Percentiles rank a stretch among this genome's conserved stretches.
Conservation (phyloP, 1,140 invertebrate species). For the Polypedilum pembai region DNA sequence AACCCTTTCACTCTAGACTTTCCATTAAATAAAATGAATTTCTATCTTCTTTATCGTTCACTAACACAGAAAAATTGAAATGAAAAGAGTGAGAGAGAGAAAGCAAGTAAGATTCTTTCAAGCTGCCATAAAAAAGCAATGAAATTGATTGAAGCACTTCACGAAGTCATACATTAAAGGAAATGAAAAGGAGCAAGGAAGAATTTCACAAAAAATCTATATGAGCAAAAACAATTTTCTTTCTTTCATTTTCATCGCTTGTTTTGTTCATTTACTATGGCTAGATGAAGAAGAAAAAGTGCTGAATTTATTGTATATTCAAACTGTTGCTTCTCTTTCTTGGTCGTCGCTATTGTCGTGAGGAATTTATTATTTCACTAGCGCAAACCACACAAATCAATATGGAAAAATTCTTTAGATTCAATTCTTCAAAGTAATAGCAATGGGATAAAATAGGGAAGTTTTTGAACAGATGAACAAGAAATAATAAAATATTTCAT, state of each 20-base stretch:
- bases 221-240: too few relatives aligned
- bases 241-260: too few relatives aligned
- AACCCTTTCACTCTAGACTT: too few relatives aligned
- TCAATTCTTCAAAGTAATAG: neutral
- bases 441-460: too few relatives aligned
- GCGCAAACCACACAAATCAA: neutral
- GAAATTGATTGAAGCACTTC: constrained; percentile 17
- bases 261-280: too few relatives aligned
- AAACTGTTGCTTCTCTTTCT: neutral
- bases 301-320: neutral
- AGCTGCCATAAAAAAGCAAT: constrained; percentile 17
- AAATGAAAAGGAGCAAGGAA: neutral
- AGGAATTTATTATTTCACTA: neutral
- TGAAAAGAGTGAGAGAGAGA: neutral
- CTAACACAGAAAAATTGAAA: too few relatives aligned
- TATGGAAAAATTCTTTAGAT: neutral
- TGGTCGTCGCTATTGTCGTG: neutral
- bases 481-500: too few relatives aligned
- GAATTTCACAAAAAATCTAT: neutral
- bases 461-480: too few relatives aligned
- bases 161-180: neutral
- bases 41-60: too few relatives aligned
- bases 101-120: neutral
- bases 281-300: too few relatives aligned
- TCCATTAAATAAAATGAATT: too few relatives aligned